A percentile compares a stretch with the other conserved stretches of the same genome.
Evolutionary conservation across 2,113 vertebrate species (phyloP).

Genomic region (Pteronura brasiliensis): DNA sequence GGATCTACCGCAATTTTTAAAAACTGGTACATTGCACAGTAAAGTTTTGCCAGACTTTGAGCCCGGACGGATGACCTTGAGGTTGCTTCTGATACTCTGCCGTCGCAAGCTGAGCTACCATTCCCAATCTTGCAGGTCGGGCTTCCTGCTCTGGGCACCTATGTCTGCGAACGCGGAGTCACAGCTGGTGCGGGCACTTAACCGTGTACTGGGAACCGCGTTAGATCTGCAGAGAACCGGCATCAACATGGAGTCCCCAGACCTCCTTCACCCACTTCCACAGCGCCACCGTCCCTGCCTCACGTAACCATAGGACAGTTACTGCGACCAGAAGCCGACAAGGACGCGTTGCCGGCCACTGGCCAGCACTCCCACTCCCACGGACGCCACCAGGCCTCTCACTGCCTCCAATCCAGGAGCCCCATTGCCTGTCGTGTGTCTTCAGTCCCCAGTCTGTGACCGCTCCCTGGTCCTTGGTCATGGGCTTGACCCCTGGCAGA

Average conservation of each 20-base stretch:
- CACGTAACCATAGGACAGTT: no score
- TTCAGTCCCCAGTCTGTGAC: not conserved
- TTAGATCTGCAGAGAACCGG: not conserved
- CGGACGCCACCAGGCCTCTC: rapidly evolving
- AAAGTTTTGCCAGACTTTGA: rapidly evolving
- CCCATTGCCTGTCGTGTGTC: not conserved
- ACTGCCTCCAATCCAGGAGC: not conserved
- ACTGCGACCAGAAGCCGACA: rapidly evolving
- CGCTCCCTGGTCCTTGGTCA: not conserved
- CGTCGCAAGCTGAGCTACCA: not conserved
- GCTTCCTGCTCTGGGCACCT: not conserved
- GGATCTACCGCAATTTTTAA: not conserved
- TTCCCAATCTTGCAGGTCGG: not conserved
- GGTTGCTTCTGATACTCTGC: not conserved
- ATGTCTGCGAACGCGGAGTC: not conserved
- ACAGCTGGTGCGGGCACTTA: not conserved
- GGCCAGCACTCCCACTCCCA: no score
- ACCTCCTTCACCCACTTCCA: not conserved
- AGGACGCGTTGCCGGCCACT: rapidly evolving
- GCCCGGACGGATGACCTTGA: not conserved
- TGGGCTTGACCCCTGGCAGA: not conserved
- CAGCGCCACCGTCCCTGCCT: not conserved
- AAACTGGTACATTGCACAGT: not conserved
- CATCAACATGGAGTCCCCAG: not conserved
- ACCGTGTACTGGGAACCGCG: not conserved